Evolutionary conservation across 2,888 invertebrate genomes (phyloP).

Genomic region (Acrocera orbiculus): DNA sequence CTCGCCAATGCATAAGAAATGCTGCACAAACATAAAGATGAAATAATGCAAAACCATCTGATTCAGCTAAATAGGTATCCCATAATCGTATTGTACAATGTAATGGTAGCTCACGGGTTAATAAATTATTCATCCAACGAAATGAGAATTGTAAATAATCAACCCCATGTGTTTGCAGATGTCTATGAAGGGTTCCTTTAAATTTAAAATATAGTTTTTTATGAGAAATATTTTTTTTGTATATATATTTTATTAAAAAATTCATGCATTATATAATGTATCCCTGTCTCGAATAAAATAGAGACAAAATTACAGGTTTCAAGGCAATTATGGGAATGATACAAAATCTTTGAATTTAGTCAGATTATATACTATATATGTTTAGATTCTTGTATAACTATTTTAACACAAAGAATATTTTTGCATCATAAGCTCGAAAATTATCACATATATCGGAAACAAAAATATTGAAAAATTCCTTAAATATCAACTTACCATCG

Average conservation of each 20-base stretch:
- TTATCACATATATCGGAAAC: too few species aligned
- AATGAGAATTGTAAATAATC: conserved; percentile 99
- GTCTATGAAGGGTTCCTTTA: conserved; percentile 67
- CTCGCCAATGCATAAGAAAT: conserved; percentile 86
- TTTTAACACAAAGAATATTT: too few species aligned
- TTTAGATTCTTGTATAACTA: too few species aligned
- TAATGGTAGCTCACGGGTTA: conserved; percentile 92
- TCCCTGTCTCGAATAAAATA: too few species aligned
- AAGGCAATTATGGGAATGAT: too few species aligned
- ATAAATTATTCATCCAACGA: conserved; percentile 98
- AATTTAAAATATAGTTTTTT: neutral
- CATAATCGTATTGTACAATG: conserved; percentile 93
- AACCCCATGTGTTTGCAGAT: conserved; percentile 81
- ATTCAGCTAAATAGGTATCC: conserved; percentile 97
- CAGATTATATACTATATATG: too few species aligned
- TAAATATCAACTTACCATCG: too few species aligned
- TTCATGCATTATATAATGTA: too few species aligned
- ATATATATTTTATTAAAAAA: too few species aligned
- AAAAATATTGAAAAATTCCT: neutral
- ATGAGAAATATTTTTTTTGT: neutral
- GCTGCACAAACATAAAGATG: conserved; percentile 99
- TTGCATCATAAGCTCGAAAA: too few species aligned
- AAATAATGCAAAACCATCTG: conserved; percentile 91
- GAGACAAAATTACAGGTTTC: too few species aligned
- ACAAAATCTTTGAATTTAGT: too few species aligned